Conservation (phyloP, 1,140 invertebrate genomes). For the Drosophila navojoa region DNA sequence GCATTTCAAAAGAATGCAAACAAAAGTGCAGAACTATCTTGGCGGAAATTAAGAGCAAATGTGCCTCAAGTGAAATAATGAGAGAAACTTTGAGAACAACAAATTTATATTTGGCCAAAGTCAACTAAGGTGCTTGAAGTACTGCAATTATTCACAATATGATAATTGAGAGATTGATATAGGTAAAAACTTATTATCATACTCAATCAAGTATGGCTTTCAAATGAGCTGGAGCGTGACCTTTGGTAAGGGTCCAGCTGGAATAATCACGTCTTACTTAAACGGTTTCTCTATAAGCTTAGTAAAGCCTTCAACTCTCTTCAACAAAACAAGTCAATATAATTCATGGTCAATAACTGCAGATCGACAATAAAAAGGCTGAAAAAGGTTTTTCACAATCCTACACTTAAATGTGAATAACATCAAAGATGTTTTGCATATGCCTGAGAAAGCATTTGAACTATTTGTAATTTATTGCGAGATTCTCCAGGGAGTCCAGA, state of each 20-base stretch:
- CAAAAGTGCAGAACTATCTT: slow-evolving; percentile 7
- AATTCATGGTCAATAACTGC: neutral
- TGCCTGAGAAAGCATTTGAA: slow-evolving; percentile 15
- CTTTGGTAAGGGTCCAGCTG: too few species aligned
- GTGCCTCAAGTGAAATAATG: too few species aligned
- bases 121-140: neutral
- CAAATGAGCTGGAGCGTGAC: too few species aligned
- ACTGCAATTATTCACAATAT: too few species aligned
- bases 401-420: slow-evolving; percentile 5
- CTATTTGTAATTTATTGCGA: slow-evolving; percentile 31
- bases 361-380: neutral
- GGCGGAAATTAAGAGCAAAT: slow-evolving; percentile 23
- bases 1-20: slow-evolving; percentile 4
- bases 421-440: slow-evolving; percentile 26
- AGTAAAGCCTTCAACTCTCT: too few species aligned
- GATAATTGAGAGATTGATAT: too few species aligned
- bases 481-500: slow-evolving; percentile 19
- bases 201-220: too few species aligned
- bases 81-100: too few species aligned
- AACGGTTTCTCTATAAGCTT: too few species aligned
- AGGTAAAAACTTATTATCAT: too few species aligned
- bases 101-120: neutral
- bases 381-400: neutral
- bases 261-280: too few species aligned
- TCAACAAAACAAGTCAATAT: neutral